Evolutionary conservation across 2,888 invertebrate genomes (phyloP).

Genomic region (Lissocephala sabroskyi): DNA sequence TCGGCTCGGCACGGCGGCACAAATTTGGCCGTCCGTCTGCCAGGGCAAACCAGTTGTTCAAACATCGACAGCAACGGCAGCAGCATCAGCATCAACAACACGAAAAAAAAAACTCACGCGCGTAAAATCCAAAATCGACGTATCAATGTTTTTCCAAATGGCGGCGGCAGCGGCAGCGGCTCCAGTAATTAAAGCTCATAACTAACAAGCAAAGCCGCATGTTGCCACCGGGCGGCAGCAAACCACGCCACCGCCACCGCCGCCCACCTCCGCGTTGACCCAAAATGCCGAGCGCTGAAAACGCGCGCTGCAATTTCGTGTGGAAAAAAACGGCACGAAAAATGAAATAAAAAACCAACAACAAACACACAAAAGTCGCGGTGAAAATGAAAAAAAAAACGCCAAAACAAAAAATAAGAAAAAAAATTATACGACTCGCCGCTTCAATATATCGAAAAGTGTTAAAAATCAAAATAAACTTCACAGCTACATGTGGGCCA

Average conservation of each 20-base stretch:
- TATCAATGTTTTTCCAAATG: neutral
- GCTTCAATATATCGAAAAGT: constrained; percentile 36
- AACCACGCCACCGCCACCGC: constrained; percentile 16
- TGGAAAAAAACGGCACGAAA: constrained; percentile 49
- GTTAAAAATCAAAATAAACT: constrained; percentile 62
- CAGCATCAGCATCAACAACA: no score
- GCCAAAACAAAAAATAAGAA: neutral
- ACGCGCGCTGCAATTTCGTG: constrained; percentile 36
- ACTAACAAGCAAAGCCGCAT: constrained; percentile 25
- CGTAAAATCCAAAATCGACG: constrained; percentile 39
- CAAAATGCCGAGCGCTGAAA: constrained; percentile 10
- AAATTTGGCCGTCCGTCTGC: constrained; percentile 44
- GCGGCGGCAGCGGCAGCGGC: no score
- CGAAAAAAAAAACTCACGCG: neutral
- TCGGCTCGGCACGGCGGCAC: no score
- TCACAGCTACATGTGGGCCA: constrained; percentile 41
- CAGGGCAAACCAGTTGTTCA: constrained; percentile 51
- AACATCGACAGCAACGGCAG: no score
- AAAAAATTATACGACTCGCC: constrained; percentile 5
- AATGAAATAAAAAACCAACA: constrained; percentile 2
- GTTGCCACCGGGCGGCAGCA: no score
- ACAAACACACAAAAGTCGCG: constrained; percentile 1
- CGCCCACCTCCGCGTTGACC: neutral
- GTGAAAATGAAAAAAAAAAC: neutral
- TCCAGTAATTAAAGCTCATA: constrained; percentile 38